Evolutionary conservation across 2,797 vertebrate species (phyloP).

Genomic region (Sitta carolinensis): DNA sequence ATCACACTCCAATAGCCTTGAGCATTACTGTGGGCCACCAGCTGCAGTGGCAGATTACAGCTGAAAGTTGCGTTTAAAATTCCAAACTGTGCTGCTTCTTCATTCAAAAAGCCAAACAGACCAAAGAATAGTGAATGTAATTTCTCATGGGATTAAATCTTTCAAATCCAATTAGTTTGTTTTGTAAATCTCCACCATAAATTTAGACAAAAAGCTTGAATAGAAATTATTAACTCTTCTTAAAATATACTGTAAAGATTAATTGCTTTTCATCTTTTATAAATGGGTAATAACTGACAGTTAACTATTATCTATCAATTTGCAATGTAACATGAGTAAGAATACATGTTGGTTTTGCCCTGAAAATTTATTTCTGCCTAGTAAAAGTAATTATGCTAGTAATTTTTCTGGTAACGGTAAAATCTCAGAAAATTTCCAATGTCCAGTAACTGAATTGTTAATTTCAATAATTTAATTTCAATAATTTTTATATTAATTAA

Average conservation of each 20-base stretch:
- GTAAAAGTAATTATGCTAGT: background rate
- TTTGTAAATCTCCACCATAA: background rate
- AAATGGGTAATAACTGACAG: background rate
- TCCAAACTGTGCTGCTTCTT: background rate
- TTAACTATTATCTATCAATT: background rate
- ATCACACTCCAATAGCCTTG: background rate
- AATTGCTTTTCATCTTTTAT: background rate
- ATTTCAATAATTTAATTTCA: background rate
- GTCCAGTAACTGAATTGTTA: background rate
- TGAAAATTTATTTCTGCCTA: background rate
- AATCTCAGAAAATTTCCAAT: background rate
- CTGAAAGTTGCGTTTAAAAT: background rate
- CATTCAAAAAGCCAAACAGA: background rate
- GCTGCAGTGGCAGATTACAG: slow-evolving; percentile 8
- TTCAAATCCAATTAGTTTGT: background rate
- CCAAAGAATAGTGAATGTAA: background rate
- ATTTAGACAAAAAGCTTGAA: background rate
- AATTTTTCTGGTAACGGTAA: background rate
- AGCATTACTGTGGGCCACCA: background rate
- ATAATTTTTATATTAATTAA: background rate
- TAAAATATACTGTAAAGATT: background rate
- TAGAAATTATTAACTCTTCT: background rate
- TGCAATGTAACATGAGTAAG: background rate
- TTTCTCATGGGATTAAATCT: background rate
- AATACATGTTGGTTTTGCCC: background rate